Percentiles rank a stretch among this genome's conserved stretches.
These are phyloP conservation scores for Lateolabrax maculatus DNA, from an alignment of 2,797 vertebrate species.

Conservation along the genomic window DNA sequence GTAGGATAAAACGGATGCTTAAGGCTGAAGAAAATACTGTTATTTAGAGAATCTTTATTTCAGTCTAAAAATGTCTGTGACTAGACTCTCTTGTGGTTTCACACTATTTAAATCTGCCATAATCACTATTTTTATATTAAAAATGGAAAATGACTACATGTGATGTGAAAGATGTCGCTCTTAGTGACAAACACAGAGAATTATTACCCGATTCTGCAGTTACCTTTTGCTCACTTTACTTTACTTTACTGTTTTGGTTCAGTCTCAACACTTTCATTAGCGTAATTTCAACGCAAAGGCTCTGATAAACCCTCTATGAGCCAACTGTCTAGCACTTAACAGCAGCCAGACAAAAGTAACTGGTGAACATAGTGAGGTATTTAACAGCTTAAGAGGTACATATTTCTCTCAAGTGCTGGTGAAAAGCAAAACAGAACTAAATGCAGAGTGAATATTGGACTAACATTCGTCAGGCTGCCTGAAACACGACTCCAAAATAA, in stretches of 20 bases:
- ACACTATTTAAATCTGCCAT: background rate
- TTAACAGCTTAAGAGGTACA: background rate
- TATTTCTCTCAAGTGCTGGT: background rate
- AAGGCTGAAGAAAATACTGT: background rate
- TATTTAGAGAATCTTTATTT: background rate
- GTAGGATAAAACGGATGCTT: background rate
- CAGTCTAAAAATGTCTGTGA: background rate
- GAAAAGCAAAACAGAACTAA: background rate
- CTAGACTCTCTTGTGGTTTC: background rate
- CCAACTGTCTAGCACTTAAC: background rate
- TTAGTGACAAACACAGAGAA: background rate
- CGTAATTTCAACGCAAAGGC: background rate
- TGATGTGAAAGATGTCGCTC: background rate
- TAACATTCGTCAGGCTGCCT: background rate
- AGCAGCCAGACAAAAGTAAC: background rate
- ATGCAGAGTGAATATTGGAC: background rate
- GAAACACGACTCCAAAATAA: background rate
- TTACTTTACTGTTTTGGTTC: background rate
- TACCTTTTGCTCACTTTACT: background rate
- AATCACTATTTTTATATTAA: background rate
- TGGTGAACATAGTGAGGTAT: background rate
- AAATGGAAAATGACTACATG: background rate
- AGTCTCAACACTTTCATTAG: background rate
- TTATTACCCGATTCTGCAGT: background rate
- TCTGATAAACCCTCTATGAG: background rate